Conservation (phyloP, 2,888 invertebrate genomes). For the Ferdinandea cuprea region DNA sequence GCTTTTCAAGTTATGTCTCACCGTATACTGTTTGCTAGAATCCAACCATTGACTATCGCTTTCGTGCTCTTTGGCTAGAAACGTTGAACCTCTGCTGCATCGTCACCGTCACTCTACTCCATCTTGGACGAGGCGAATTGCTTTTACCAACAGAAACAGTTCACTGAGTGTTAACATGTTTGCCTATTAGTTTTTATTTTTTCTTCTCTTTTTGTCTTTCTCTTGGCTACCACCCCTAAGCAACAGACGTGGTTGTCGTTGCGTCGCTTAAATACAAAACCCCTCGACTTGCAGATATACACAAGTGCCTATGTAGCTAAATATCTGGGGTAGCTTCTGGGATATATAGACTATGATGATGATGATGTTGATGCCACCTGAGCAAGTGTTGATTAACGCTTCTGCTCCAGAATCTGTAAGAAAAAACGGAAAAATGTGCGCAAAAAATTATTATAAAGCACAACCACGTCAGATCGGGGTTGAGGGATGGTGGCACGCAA, state of each 20-base stretch:
- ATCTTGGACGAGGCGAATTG: slow-evolving; percentile 61
- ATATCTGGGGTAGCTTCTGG: slow-evolving; percentile 28
- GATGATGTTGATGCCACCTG: slow-evolving; percentile 41
- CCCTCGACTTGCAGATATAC: neutral
- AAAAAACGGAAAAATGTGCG: slow-evolving; percentile 15
- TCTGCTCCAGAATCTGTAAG: slow-evolving; percentile 63
- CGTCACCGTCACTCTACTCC: slow-evolving; percentile 59
- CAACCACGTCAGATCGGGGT: slow-evolving; percentile 19
- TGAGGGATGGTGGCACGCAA: neutral
- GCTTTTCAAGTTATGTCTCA: slow-evolving; percentile 16
- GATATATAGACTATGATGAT: too few relatives aligned
- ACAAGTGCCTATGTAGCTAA: neutral
- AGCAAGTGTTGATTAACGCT: slow-evolving; percentile 63
- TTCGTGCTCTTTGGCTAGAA: slow-evolving; percentile 29
- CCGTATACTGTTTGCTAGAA: neutral
- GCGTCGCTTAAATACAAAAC: slow-evolving; percentile 19
- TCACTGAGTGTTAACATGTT: slow-evolving; percentile 70
- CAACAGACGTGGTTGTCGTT: slow-evolving; percentile 16
- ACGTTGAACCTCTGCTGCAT: slow-evolving; percentile 54
- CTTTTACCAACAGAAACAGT: slow-evolving; percentile 71
- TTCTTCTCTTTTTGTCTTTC: slow-evolving; percentile 19
- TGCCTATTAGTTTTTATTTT: slow-evolving; percentile 70
- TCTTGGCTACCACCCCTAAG: slow-evolving; percentile 18
- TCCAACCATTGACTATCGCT: slow-evolving; percentile 11
- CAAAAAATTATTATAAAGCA: slow-evolving; percentile 55